Base-by-base conservation (phyloP, 2,888 invertebrate species). In the Dicroscelio sp. region DNA sequence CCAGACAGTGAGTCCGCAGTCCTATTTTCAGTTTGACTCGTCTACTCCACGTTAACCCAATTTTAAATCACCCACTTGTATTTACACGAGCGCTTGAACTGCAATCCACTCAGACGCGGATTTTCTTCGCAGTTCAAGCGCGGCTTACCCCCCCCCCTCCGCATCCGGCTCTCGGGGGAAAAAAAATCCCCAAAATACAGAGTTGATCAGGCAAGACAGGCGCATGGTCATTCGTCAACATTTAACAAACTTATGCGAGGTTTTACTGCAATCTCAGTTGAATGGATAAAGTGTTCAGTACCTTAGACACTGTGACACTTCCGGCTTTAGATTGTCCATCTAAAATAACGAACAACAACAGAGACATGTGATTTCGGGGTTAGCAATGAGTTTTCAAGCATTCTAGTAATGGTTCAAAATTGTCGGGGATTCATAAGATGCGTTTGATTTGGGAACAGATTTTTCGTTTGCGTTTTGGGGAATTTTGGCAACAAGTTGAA, bases 1-100 rank as follows among this genome's bases (percentile, higher is more conserved):
- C 96, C 96, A 96, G 96, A 96, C 96, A 96, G 96, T 96, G 96
- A 96, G 96, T 94, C 65, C 63, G 94, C 95, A 92, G 92, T 92
- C 95, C 96, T 96, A 96, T 96, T 96, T 96, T 96, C 94, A 96
- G 96, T 92, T 94, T 89, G 91, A 90, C 85, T 92, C 94, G 91
- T 94, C 93, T 89, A 83, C 83, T 63, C 35, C 79, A 67, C 79
- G 71, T 75, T 87, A 87, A 90, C 90, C 90, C 65, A 90, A 86
- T 90, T 90, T 76, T 60, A 69, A 86, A 86, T 90, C 89, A 76
- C 69, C 89, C 82, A 86, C 86, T 90, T 86, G 89, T 83, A 75
- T 65, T 88, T 73, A 79, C 79, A 38, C 71, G 78, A 58, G 78
- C 75, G 55, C 78, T 80, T 65, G 85, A 76, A 65, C 43, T 27